phyloP scores from a whole-genome alignment of 2,113 vertebrate species.

The Toxotes jaculatrix region DNA sequence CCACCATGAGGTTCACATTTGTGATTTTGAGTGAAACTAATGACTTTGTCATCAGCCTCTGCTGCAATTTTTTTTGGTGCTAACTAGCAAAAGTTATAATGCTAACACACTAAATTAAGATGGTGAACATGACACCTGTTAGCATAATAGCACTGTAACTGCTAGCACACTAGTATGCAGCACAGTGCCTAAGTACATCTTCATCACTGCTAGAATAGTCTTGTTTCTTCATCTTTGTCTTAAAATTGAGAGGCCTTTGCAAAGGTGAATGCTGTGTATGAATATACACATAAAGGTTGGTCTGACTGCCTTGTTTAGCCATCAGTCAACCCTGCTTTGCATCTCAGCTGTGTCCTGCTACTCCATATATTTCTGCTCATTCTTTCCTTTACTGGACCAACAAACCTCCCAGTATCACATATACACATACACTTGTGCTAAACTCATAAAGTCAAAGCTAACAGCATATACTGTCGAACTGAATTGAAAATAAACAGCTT shows the following conservation, averaged over 20 bases:
- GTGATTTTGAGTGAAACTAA: too few species aligned
- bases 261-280: not conserved
- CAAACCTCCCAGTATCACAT: not conserved
- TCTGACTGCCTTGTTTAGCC: conserved; percentile 22
- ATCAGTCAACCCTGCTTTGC: conserved; percentile 33
- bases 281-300: conserved; percentile 1
- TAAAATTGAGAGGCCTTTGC: not conserved
- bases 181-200: not conserved
- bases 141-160: not conserved
- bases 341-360: conserved; percentile 18
- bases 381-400: not conserved
- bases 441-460: conserved; percentile 5
- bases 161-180: not conserved
- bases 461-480: not conserved
- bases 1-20: too few species aligned
- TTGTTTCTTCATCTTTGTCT: not conserved
- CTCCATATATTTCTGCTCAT: conserved; percentile 1
- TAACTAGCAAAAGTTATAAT: not conserved
- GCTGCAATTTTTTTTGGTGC: not conserved
- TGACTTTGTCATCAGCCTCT: conserved; percentile 10
- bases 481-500: not conserved
- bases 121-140: not conserved
- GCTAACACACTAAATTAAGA: not conserved
- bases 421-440: not conserved
- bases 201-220: not conserved